Percentiles rank a stretch among this genome's conserved stretches.
Evolutionary conservation across 2,113 vertebrate species (phyloP).

Genomic region (Festucalex cinctus): DNA sequence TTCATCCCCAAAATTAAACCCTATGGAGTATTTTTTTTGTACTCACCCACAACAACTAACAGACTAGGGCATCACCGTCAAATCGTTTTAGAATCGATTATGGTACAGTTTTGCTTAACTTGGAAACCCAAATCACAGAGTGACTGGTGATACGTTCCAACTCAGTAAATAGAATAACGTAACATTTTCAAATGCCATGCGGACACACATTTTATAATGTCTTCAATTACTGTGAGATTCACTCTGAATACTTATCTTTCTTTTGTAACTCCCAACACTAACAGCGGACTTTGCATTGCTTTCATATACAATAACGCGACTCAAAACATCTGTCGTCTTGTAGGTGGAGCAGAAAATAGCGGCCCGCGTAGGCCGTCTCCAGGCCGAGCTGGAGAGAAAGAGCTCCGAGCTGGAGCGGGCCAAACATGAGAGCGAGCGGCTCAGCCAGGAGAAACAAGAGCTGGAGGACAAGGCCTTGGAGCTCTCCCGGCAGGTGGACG

Average conservation of each 20-base stretch:
- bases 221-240: neutral
- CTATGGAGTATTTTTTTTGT: no score
- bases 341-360: conserved; percentile 96
- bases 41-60: no score
- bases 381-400: conserved; percentile 93
- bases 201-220: neutral
- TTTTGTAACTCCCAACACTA: neutral
- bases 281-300: neutral
- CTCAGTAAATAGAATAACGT: neutral
- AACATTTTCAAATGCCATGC: neutral
- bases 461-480: conserved; percentile 91
- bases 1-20: no score
- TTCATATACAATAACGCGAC: neutral
- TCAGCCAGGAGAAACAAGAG: conserved; percentile 93
- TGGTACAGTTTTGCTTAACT: no score
- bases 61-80: no score
- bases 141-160: neutral
- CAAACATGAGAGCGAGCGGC: conserved; percentile 85
- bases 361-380: conserved; percentile 88
- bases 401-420: conserved; percentile 93
- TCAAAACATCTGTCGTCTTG: conserved; percentile 10
- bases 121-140: no score
- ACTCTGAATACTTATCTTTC: neutral
- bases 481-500: conserved; percentile 94
- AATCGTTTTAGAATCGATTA: no score